Percentiles rank a stretch among this genome's conserved stretches.
These are phyloP conservation scores for Brenthis ino DNA, from an alignment of 2,888 invertebrate species.

Conservation along the genomic window DNA sequence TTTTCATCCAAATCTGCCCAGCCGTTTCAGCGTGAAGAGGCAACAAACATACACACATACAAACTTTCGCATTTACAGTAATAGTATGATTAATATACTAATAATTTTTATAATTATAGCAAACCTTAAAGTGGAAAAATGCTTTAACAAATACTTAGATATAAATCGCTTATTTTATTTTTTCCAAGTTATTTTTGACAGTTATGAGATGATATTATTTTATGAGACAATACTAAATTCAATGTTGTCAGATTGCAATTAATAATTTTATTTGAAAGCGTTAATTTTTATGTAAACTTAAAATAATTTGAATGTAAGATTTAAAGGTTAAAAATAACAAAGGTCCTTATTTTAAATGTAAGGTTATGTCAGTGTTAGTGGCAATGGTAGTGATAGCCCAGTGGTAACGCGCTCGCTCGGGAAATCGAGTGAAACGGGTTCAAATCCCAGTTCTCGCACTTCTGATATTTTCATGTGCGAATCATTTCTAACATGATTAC, in stretches of 20 bases:
- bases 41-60: no score
- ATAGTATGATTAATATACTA: no score
- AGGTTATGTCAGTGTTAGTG: no score
- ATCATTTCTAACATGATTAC: no score
- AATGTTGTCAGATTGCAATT: background rate
- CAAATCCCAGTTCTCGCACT: no score
- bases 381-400: no score
- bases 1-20: no score
- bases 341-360: background rate
- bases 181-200: background rate
- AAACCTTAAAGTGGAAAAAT: background rate
- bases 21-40: no score
- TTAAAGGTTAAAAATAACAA: background rate
- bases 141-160: background rate
- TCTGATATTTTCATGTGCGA: no score
- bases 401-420: no score
- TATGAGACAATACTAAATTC: conserved; percentile 2
- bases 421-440: no score
- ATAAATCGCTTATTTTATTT: background rate
- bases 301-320: conserved; percentile 10
- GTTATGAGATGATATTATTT: background rate
- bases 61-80: no score
- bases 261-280: background rate
- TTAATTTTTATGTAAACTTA: conserved; percentile 7
- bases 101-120: background rate